Evolutionary conservation across 35 echinoderm and acorn worm genomes (phyloP).

Genomic region (Heliocidaris tuberculata): DNA sequence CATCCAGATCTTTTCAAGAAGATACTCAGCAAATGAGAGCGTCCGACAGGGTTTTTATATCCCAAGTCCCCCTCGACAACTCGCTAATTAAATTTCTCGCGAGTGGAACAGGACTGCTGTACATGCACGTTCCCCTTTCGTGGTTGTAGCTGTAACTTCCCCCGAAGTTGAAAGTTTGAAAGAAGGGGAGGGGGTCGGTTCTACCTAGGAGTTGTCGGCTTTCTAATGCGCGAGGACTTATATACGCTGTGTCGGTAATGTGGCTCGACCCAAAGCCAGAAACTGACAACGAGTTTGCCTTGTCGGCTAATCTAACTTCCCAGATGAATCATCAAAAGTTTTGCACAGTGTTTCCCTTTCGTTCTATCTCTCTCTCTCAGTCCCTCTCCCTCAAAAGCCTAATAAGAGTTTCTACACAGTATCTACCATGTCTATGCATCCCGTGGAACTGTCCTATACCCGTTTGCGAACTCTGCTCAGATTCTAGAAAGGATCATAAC

Average conservation of each 20-base stretch:
- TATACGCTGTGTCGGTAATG: not conserved
- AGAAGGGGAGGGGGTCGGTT: not conserved
- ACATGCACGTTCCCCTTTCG: not conserved
- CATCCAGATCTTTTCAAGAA: not conserved
- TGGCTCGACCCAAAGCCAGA: not conserved
- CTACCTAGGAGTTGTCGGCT: not conserved
- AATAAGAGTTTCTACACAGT: not conserved
- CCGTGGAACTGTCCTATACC: too few species aligned
- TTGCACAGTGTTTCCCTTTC: not conserved
- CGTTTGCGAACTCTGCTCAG: too few species aligned
- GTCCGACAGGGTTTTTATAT: not conserved
- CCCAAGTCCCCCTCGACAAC: not conserved
- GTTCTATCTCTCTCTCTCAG: not conserved
- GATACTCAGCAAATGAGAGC: not conserved
- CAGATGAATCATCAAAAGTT: not conserved
- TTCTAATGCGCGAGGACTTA: not conserved
- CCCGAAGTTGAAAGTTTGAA: not conserved
- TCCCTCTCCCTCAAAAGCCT: not conserved
- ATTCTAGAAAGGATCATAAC: too few species aligned
- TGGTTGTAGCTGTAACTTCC: not conserved
- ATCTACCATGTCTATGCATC: too few species aligned
- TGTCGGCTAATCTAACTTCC: conserved; percentile 38
- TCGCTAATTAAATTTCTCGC: conserved; percentile 10
- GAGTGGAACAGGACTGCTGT: not conserved
- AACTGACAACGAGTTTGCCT: conserved; percentile 27